These are phyloP conservation scores for Pachycephala philippinensis DNA, from an alignment of 2,113 vertebrate species.

Conservation along the genomic window DNA sequence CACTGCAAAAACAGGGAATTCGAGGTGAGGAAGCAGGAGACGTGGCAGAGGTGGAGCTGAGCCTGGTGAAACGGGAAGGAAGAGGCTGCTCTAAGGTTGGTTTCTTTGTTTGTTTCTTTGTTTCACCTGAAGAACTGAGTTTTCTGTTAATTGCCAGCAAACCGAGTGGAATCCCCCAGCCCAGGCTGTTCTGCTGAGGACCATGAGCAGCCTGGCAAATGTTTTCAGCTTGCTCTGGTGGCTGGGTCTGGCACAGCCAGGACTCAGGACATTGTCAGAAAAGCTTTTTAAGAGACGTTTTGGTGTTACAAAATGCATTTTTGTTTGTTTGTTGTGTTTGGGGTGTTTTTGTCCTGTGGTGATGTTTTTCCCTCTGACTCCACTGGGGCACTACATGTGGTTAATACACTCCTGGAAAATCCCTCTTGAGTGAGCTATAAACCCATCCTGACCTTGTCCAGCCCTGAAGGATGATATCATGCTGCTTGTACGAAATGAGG, in stretches of 20 bases:
- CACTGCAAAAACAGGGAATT: rapidly evolving
- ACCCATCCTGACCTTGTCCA: not conserved
- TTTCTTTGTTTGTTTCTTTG: not conserved
- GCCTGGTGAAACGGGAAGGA: rapidly evolving
- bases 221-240: not conserved
- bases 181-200: not conserved
- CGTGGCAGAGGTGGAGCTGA: rapidly evolving
- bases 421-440: not conserved
- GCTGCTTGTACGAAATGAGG: not conserved
- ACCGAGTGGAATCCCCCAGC: not conserved
- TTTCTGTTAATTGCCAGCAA: not conserved
- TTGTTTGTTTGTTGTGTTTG: not conserved
- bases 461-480: rapidly evolving
- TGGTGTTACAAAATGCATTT: not conserved
- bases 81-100: not conserved
- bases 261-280: not conserved
- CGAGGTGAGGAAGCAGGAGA: not conserved
- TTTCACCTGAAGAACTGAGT: not conserved
- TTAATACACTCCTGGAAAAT: not conserved
- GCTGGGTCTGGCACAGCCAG: not conserved
- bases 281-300: not conserved
- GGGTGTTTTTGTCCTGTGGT: not conserved
- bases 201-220: not conserved
- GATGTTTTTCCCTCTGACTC: not conserved
- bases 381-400: not conserved